Base-by-base conservation (phyloP, 2,113 vertebrate genomes). In the Struthio camelus region DNA sequence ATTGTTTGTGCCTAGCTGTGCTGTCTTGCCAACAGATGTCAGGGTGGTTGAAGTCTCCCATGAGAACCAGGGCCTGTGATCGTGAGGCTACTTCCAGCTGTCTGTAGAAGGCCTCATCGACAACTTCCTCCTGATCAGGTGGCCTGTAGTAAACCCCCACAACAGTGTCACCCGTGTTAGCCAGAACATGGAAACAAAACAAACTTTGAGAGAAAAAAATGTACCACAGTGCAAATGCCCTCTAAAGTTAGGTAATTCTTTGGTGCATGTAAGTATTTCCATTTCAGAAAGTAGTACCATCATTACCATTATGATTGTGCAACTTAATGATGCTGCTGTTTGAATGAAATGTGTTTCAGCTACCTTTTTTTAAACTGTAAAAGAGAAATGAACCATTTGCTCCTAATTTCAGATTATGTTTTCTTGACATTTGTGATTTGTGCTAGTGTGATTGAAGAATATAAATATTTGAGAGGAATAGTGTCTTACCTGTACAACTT, bases 241-340 rank as follows among this genome's bases (percentile, higher is more conserved):
- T 72, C 30, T 89, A 59, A 84, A 78, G 7, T 81, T 80, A 65
- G 61, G 22, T 51, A 86, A 75, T 50, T 92, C 71, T 19, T 1
- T 1, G 5, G 36, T 64, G 20, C 24, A 14, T 61, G 17, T 34
- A 62, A 78, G 30, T 44, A 71, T 84, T 94, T 67, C 40, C 30
- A 24, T 69, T 80, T 94, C 61, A 71, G 72, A 92, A 86, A 89
- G 51, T 38, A 71, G n/a, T 44, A 28, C 38, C 15, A 27, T 71
- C 59, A 22, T 81, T 86, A 16, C 32, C 0, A 0, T n/a, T 75
- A 58, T 16, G 38, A 13, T 44, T 67, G 51, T 9, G 42, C 71
- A 44, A 87, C 79, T 78, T 92, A 79, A 64, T 0, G 5, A 9
- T 0, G 0, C 8, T 90, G 42, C 61, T 81, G 46, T 81, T 94